Evolutionary conservation across 2,888 invertebrate genomes (phyloP), one percentile per base, ranked within the genome.

Genomic region (Hirtodrosophila duncani): DNA sequence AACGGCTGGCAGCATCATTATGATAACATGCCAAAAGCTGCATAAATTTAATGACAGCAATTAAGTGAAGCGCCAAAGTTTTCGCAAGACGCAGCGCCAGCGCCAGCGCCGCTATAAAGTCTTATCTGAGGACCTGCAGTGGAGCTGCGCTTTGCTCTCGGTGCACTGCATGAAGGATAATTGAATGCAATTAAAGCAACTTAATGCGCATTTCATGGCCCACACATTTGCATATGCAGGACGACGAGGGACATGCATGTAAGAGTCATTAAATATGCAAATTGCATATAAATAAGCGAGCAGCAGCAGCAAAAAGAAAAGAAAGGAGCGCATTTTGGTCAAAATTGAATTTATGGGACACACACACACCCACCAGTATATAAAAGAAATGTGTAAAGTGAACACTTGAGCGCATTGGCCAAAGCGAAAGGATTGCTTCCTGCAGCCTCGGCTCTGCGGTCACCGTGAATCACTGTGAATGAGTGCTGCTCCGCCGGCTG

Each of bases 151-250:
- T 39, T 29, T 33, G 31, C 17, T 37, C 13, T 20, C 10, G 45
- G 48, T 64, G 66, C 49, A 63, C 44, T 49, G 80, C 74, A 80
- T n/a, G n/a, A n/a, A n/a, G n/a, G n/a, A n/a, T 81, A 81, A 81
- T 83, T 81, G 81, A 83, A 81, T 80, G 81, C 74, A 71, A 80
- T 83, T 82, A 83, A 80, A 69, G 62, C 61, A 71, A 67, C 63
- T 82, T 83, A 81, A 83, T 82, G 82, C 55, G 69, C 59, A 60
- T 68, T 74, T 70, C 67, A 75, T 39, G 55, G 38, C 21, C 18
- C 18, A 20, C 9, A 11, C 58, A 81, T 80, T 80, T 80, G 69
- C 67, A 82, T 75, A 53, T 63, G 56, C 13, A 58, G 30, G 48
- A 45, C 44, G 48, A 45, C 44, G 50, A 42, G 27, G 63, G 52